Base-by-base conservation (phyloP, 2,113 vertebrate genomes). In the Gnathonemus echidnorhynchus region DNA sequence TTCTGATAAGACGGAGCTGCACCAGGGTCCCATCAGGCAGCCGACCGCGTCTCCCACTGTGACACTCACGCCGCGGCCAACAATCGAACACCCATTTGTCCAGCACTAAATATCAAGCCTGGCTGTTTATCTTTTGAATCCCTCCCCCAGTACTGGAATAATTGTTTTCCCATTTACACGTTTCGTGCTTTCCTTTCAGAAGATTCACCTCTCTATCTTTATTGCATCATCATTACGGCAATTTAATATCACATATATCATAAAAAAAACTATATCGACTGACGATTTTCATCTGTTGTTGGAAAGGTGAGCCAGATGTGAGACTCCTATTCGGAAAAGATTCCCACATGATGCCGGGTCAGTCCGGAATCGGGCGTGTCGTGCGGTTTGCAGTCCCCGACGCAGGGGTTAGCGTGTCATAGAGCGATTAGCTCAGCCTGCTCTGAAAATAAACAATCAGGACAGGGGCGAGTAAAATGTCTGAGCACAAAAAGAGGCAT, bases 391-490 rank as follows among this genome's bases (percentile, higher is more conserved):
- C 27, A 19, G 31, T 39, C 70, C 9, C 27, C 10, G 1, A 5
- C 42, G 90, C 46, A 3, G 21, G 17, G 88, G 90, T 91, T 91
- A 91, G 91, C 91, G 91, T 90, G 89, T 90, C 90, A 92, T 91
- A 27, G 56, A 66, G 87, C 91, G 92, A 94, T 94, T 92, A 94
- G 91, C 56, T 52, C 87, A 87, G 91, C 92, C 92, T 90, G 90
- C 86, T 92, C 53, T 92, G 88, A 92, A 93, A 94, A 93, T 91
- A 91, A 88, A 89, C 91, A 87, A 91, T 92, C 90, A 90, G 86
- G 89, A 86, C 83, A 89, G 80, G 85, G 39, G 89, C 48, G 89
- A 91, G 89, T 91, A 87, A 88, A 80, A 89, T 91, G 87, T 90
- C 90, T 90, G 91, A 90, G 31, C 1, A 77, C 35, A 42, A 42